Evolutionary conservation across 2,888 invertebrate species (phyloP), one percentile per base, ranked within the genome.

Genomic region (Sinelater perroti): DNA sequence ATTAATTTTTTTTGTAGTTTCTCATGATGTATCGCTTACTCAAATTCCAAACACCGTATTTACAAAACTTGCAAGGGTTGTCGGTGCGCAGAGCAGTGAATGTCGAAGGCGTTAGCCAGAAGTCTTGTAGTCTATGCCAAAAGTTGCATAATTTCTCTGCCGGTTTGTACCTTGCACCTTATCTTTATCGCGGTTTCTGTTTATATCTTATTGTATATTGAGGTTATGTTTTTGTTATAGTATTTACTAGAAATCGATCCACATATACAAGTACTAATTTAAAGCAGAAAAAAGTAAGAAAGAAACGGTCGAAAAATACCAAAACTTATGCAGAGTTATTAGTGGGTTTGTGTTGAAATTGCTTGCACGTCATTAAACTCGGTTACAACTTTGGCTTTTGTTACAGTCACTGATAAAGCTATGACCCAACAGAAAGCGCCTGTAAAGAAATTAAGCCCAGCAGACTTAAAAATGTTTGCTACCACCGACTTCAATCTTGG

Each of bases 401-500:
- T 74, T 75, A 55, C 66, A 91, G 91, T 91, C 53, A 86, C 86
- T 21, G 80, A 85, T 38, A 78, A 80, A 50, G 81, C 81, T 2
- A 85, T 86, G 71, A 86, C 79, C 45, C 86, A 89, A 77, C 84
- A 83, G 11, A 87, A 85, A 72, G 87, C 90, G 1, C 81, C 84
- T 11, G 84, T 91, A 7, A 84, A 83, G 63, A 89, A 86, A 67
- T 75, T 91, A 21, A 85, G 83, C 67, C 84, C 88, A 3, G 80
- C 82, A 47, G 87, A 89, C 70, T 74, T 91, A 3, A 85, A 88
- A 8, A 80, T 86, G 61, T 80, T 91, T 52, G 84, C 88, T 0
- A 62, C 63, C 73, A 83, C 63, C 78, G 85, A 75, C 73, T 82
- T 36, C 81, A 81, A 68, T 35, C 76, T 85, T 26, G 83, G 84